phyloP scores from a whole-genome alignment of 2,113 vertebrate genomes.

The Pimephales promelas region DNA sequence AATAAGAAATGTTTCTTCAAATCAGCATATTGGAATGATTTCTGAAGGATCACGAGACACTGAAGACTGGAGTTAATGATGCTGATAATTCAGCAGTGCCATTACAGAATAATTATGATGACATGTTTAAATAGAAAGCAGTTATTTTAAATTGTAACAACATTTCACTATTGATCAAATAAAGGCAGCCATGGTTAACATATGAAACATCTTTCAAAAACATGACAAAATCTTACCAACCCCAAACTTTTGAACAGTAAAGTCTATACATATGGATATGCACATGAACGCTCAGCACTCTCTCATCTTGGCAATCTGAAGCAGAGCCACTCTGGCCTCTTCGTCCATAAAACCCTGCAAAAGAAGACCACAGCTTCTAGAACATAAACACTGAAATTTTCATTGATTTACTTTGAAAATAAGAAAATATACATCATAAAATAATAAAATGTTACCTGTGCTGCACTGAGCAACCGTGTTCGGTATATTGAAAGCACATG shows the following conservation, averaged over 20 bases:
- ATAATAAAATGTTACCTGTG: constrained; percentile 74
- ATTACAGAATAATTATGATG: background rate
- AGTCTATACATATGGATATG: background rate
- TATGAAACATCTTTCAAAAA: background rate
- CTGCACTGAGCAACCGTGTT: constrained; percentile 84
- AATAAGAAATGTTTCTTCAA: background rate
- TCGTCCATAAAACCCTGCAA: constrained; percentile 88
- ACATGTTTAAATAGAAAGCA: background rate
- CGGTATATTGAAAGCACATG: constrained; percentile 83
- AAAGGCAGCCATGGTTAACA: background rate
- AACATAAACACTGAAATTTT: background rate
- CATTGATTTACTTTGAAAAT: background rate
- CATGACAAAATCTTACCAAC: background rate
- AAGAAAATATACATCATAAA: background rate
- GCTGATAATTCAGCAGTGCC: background rate
- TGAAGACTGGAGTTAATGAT: background rate
- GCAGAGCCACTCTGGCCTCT: constrained; percentile 82
- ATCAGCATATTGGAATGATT: background rate
- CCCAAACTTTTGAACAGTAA: background rate
- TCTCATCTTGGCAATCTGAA: constrained; percentile 87
- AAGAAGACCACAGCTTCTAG: background rate
- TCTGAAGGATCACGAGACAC: background rate
- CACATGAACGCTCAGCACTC: constrained; percentile 68
- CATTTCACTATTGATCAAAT: background rate
- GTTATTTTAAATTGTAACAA: background rate